Base-by-base conservation (phyloP, 2,888 invertebrate species). In the Orthonychiurus folsomi region DNA sequence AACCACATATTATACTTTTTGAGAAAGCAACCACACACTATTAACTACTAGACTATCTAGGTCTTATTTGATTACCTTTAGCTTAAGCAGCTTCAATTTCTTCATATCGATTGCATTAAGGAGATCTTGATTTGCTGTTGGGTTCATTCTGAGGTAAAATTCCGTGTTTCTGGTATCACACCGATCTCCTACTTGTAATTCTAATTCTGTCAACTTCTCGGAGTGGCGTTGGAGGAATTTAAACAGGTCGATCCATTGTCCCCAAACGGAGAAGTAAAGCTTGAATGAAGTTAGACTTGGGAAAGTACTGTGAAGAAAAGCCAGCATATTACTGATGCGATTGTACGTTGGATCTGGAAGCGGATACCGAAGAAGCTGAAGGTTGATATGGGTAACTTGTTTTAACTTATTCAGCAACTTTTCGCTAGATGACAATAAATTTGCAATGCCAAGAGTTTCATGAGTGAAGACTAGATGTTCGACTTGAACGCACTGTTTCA, bases 121-220 rank as follows among this genome's bases (percentile, higher is more conserved):
- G 23, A 61, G 28, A 18, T 20, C n/a, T 18, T 5, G 53, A 47
- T 50, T n/a, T 54, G 20, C 48, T 9, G 50, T 27, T 18, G 60
- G 60, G 24, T 48, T 28, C 3, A 18, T 47, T 26, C 48, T n/a
- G 1, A 71, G 61, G 54, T 67, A 69, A 2, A 48, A 50, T 52
- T 63, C 59, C 1, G 71, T 69, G 50, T 67, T 67, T 26, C 53
- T 56, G 1, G 65, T 60, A 58, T 71, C 71, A 1, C 66, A 67
- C 21, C 63, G 61, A 59, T 71, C 71, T 2, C 71, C 71, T n/a
- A 67, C 66, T 62, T 69, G 66, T 1, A 71, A 59, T 48, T 70
- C 69, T 9, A 71, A 18, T n/a, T 63, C 61, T 18, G 63, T 62
- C 26, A 71, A 53, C 0, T 65, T 69, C 9, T 48, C 24, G 3